Conservation (phyloP, 37 sponge, comb jelly and placozoan genomes). For the Spongilla lacustris region DNA sequence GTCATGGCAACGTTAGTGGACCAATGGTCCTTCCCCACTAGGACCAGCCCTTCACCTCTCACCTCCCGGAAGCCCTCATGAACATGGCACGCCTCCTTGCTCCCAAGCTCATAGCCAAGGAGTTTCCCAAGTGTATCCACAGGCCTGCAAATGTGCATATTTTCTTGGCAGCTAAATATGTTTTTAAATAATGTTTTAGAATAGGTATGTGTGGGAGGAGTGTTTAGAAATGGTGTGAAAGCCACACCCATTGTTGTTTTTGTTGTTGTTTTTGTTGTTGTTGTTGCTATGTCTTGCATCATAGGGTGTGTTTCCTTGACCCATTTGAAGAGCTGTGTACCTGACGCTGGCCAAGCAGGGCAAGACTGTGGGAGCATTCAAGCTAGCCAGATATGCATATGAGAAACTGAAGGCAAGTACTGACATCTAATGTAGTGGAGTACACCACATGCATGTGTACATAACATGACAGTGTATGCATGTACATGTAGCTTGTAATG, state of each 20-base stretch:
- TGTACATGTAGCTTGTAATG: too few relatives aligned
- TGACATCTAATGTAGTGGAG: too few relatives aligned
- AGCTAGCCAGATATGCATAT: conserved; percentile 91
- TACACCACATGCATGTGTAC: not conserved
- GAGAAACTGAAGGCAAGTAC: conserved; percentile 81
- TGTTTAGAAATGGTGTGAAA: too few relatives aligned
- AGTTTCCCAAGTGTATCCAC: conserved; percentile 86
- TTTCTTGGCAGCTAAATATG: too few relatives aligned
- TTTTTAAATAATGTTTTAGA: too few relatives aligned
- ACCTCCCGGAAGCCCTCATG: conserved; percentile 88
- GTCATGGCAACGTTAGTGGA: not conserved
- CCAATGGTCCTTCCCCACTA: not conserved
- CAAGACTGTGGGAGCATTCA: conserved; percentile 88
- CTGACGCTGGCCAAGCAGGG: conserved; percentile 91
- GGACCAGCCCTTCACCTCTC: conserved; percentile 95
- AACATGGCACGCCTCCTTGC: conserved; percentile 91
- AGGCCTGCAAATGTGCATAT: too few relatives aligned
- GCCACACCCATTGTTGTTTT: too few relatives aligned
- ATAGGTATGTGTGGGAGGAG: too few relatives aligned
- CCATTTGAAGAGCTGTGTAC: conserved; percentile 37
- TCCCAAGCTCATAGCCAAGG: conserved; percentile 62
- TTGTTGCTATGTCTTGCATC: too few relatives aligned
- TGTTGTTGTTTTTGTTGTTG: too few relatives aligned
- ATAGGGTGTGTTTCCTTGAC: too few relatives aligned
- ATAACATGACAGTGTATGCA: not conserved